Base-by-base conservation (phyloP, 2,888 invertebrate genomes). In the Atrina japonica region DNA sequence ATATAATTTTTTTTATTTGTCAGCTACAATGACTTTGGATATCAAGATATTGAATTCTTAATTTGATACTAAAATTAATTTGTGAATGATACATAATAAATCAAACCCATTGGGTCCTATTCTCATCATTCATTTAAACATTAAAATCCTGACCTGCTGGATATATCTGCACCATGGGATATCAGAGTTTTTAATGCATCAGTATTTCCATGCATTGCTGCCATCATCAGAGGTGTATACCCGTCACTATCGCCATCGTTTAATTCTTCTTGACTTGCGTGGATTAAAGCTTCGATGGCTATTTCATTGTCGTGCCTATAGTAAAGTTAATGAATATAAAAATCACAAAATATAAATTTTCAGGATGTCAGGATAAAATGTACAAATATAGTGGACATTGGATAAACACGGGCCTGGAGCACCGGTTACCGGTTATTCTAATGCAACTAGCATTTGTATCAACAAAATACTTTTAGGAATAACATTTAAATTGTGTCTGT, bases 211-310 rank as follows among this genome's bases (percentile, higher is more conserved):
- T 52, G 66, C n/a, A 73, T 58, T 50, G 75, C 77, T 1, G 78
- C 78, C 29, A 77, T 30, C 76, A 77, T 77, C n/a, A 81, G 70
- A 1, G 81, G 81, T 11, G 81, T 77, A 11, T 73, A 66, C 0
- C 81, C 81, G 61, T 81, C 81, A 66, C 73, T 72, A 59, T 81
- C 78, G 3, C 73, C 76, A 64, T 81, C 81, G 61, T 81, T 78
- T 11, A 75, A 63, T 58, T 81, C 78, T 25, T 78, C 70, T 52
- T 72, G 68, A 65, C 81, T 81, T 18, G 69, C 65, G n/a, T 74
- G 71, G 23, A 76, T 58, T 21, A 76, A 70, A 14, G 67, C 75
- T 49, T 81, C 81, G 23, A 81, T 70, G n/a, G 73, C 71, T 0
- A 63, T 70, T n/a, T 75, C 76, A 55, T 79, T 77, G 5, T 77